phyloP scores from a whole-genome alignment of 2,888 invertebrate genomes.

The Tanypteryx hageni region DNA sequence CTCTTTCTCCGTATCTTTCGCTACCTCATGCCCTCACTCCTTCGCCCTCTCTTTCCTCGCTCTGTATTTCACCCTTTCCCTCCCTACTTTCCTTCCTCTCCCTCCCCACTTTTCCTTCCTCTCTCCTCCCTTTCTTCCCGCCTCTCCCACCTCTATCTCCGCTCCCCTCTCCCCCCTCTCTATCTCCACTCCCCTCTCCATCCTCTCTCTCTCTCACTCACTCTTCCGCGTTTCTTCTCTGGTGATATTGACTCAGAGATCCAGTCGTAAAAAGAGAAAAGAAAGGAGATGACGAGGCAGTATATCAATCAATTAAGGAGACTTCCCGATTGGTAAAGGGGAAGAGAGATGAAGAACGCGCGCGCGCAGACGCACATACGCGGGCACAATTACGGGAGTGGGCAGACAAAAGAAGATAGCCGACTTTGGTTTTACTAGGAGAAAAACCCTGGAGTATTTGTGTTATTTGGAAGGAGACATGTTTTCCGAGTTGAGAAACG shows the following conservation, averaged over 20 bases:
- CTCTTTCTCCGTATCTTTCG: neutral
- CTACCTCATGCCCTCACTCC: neutral
- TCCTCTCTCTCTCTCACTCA: neutral
- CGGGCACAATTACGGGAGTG: neutral
- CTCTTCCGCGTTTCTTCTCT: neutral
- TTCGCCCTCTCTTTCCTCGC: neutral
- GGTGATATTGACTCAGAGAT: neutral
- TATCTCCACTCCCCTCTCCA: no score
- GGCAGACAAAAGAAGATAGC: neutral
- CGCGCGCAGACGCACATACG: neutral
- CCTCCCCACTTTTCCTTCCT: no score
- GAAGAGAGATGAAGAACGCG: neutral
- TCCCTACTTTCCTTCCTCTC: neutral
- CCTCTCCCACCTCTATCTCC: neutral
- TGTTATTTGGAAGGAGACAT: neutral
- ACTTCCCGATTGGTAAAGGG: neutral
- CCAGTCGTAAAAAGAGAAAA: conserved; percentile 6
- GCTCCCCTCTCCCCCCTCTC: no score
- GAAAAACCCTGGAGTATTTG: no score
- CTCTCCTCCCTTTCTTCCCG: neutral
- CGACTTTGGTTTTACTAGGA: neutral
- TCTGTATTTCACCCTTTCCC: neutral
- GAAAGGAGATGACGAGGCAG: neutral
- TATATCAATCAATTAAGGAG: conserved; percentile 50
- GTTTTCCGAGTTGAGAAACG: neutral